Evolutionary conservation across 2,888 invertebrate genomes (phyloP), one percentile per base, ranked within the genome.

Genomic region (Aplocera efformata): DNA sequence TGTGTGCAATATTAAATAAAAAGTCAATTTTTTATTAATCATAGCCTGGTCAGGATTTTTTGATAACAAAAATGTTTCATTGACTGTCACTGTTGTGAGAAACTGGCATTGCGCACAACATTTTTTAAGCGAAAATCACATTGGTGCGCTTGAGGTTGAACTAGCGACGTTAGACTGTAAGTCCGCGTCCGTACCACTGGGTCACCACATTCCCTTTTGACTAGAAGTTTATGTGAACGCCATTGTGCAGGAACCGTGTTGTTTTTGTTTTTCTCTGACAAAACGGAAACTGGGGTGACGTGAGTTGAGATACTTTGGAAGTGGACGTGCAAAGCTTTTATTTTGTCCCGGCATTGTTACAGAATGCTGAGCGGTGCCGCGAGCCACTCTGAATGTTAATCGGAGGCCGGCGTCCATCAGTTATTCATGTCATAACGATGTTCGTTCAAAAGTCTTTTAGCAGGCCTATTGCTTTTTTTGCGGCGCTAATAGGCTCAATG

Each of bases 321-420:
- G 61, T 67, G 77, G 72, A 83, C 85, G 83, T 79, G 84, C 74
- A 68, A 71, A 72, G 82, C 76, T 85, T 85, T 85, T 83, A 84
- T 84, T 84, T 83, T 72, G 76, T 74, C 67, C 65, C 58, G 71
- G 78, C 75, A 82, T 82, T 84, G 83, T 82, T 78, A 75, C 78
- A 70, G 75, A 79, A 77, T 73, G 73, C 70, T 59, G 71, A 78
- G 78, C 74, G 64, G 61, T 71, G 75, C 72, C 65, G 69, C 60
- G 63, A 67, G 72, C 70, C 59, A 66, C 64, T 66, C 69, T 77
- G 85, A 85, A 85, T 86, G 82, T 74, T 82, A 86, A 85, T 85
- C 72, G 75, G 70, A 65, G 73, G 68, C 61, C 73, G 63, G 44
- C 71, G 72, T 73, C 79, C 78, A 81, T 82, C 79, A 77, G 78